phyloP scores from a whole-genome alignment of 1,140 invertebrate genomes.

The Drosophila virilis region DNA sequence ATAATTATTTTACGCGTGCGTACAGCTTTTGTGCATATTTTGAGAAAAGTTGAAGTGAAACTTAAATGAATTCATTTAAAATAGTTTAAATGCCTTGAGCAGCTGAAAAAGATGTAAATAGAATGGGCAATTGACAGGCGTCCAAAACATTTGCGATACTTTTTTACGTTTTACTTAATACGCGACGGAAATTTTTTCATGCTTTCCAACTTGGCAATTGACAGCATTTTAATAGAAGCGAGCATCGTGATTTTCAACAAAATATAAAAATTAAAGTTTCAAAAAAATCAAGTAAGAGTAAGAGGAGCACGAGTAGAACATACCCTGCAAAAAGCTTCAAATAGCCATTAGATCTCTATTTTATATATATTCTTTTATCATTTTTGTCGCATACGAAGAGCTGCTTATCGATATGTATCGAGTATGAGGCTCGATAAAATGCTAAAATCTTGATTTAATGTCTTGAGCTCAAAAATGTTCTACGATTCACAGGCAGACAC shows the following conservation, averaged over 20 bases:
- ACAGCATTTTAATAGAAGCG: constrained; percentile 49
- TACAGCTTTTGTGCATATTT: not conserved
- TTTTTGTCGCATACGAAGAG: too few species aligned
- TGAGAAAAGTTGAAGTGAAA: not conserved
- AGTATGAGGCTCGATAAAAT: too few species aligned
- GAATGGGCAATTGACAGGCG: constrained; percentile 20
- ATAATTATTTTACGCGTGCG: too few species aligned
- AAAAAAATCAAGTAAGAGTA: not conserved
- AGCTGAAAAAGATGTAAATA: not conserved
- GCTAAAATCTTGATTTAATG: too few species aligned
- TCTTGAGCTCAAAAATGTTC: too few species aligned
- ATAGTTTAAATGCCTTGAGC: constrained; percentile 2
- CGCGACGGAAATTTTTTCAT: not conserved
- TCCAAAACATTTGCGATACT: constrained; percentile 20
- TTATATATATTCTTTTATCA: too few species aligned
- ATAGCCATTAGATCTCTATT: too few species aligned
- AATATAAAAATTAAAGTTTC: constrained; percentile 2
- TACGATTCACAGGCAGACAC: too few species aligned
- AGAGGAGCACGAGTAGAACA: not conserved
- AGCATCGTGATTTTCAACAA: constrained; percentile 28
- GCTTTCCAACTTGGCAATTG: constrained; percentile 33
- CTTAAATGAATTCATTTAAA: not conserved
- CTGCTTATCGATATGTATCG: too few species aligned
- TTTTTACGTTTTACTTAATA: not conserved
- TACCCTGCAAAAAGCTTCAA: not conserved